phyloP scores from a whole-genome alignment of 1,140 invertebrate genomes.

The Lutraria rhynchaena region DNA sequence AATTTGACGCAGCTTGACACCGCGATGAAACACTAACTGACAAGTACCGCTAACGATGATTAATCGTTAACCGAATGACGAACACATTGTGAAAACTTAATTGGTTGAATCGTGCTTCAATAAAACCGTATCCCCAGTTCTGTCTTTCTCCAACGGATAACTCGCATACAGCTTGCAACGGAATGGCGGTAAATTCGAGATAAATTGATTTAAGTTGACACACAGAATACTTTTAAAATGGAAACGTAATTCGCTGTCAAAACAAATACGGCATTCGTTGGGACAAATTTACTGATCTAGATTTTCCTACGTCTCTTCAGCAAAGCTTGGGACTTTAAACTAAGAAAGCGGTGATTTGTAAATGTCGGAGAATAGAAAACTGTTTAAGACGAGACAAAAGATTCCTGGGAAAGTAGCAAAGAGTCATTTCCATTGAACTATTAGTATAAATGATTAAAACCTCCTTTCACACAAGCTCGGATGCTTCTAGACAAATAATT shows the following conservation, averaged over 20 bases:
- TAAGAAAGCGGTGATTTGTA: constrained; percentile 18
- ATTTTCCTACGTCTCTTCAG: constrained; percentile 7
- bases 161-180: constrained; percentile 12
- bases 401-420: too few relatives aligned
- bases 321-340: constrained; percentile 5
- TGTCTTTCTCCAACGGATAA: constrained; percentile 14
- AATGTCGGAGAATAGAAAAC: constrained; percentile 12
- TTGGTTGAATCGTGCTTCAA: constrained; percentile 46
- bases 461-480: too few relatives aligned
- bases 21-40: constrained; percentile 56
- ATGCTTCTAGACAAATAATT: too few relatives aligned
- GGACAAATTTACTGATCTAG: constrained; percentile 43
- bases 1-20: constrained; percentile 50
- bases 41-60: constrained; percentile 56
- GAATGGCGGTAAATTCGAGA: constrained; percentile 29
- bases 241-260: constrained; percentile 58
- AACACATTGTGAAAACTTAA: constrained; percentile 60
- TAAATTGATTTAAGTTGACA: constrained; percentile 56
- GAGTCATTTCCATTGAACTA: too few relatives aligned
- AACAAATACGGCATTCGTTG: constrained; percentile 48
- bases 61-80: constrained; percentile 45
- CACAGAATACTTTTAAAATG: constrained; percentile 51
- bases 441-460: too few relatives aligned
- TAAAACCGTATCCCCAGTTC: constrained; percentile 47
- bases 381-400: too few relatives aligned